These are phyloP conservation scores for Notiomystis cincta DNA, from an alignment of 2,113 vertebrate species.

Conservation along the genomic window DNA sequence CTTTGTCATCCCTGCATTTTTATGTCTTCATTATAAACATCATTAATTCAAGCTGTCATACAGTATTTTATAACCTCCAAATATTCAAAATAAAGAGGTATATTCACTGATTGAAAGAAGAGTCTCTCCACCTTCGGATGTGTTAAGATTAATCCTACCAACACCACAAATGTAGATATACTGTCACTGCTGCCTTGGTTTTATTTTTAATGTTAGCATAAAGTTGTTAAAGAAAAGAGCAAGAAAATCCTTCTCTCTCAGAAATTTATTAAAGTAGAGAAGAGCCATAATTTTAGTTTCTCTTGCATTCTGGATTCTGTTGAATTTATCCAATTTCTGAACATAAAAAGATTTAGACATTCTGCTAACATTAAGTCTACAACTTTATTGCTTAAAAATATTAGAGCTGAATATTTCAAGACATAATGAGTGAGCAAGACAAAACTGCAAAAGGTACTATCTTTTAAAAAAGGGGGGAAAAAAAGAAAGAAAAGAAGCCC, in stretches of 20 bases:
- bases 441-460: neutral
- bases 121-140: neutral
- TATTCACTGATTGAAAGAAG: constrained; percentile 51
- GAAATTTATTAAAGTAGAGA: neutral
- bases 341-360: constrained; percentile 13
- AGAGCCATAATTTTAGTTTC: neutral
- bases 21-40: constrained; percentile 79
- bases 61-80: constrained; percentile 65
- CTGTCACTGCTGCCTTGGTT: neutral
- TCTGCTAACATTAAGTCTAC: neutral
- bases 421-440: neutral
- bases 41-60: constrained; percentile 75
- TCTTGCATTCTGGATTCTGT: neutral
- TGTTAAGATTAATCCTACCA: constrained; percentile 18
- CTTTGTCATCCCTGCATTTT: constrained; percentile 71
- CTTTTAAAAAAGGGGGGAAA: neutral
- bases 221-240: constrained; percentile 28
- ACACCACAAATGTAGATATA: neutral
- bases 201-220: neutral
- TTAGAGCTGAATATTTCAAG: neutral
- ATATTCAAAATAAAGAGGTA: constrained; percentile 72
- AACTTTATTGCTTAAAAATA: constrained; percentile 18
- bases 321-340: constrained; percentile 14
- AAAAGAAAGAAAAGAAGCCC: neutral
- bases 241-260: neutral